Conservation (phyloP, 2,113 vertebrate genomes). For the Nannobrachium achirus region DNA sequence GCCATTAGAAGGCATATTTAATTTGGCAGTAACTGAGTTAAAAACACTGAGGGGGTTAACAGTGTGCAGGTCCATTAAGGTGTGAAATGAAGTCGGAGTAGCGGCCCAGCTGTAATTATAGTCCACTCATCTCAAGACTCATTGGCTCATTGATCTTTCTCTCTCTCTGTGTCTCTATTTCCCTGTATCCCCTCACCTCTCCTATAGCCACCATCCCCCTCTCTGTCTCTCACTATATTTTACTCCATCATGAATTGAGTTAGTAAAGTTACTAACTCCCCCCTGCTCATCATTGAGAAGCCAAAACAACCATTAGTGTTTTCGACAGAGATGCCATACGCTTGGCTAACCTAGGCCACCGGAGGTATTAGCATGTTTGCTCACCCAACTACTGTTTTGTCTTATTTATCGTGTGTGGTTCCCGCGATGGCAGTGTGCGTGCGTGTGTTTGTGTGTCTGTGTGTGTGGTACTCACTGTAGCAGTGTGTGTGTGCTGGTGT, state of each 20-base stretch:
- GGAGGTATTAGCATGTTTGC: conserved; percentile 22
- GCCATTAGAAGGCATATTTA: too few species aligned
- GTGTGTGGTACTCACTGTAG: conserved; percentile 47
- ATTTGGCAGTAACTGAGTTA: too few species aligned
- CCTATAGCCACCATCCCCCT: too few species aligned
- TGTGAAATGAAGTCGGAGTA: conserved; percentile 42
- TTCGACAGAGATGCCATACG: conserved; percentile 11
- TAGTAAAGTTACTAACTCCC: too few species aligned
- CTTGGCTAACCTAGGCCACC: background rate
- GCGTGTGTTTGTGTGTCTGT: background rate
- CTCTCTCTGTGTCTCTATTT: too few species aligned
- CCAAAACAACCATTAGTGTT: conserved; percentile 21
- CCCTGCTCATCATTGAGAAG: conserved; percentile 28
- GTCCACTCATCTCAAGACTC: too few species aligned
- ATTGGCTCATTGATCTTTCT: conserved; percentile 28
- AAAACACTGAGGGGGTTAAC: too few species aligned
- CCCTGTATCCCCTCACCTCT: too few species aligned
- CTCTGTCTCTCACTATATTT: background rate
- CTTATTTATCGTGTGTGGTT: too few species aligned
- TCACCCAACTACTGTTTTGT: conserved; percentile 16
- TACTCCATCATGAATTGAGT: too few species aligned
- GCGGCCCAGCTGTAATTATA: conserved; percentile 12
- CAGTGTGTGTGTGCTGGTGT: too few species aligned
- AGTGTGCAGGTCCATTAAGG: conserved; percentile 43
- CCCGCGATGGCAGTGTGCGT: too few species aligned